Conservation (phyloP, 1,140 invertebrate genomes). For the Scaptodrosophila lebanonensis region DNA sequence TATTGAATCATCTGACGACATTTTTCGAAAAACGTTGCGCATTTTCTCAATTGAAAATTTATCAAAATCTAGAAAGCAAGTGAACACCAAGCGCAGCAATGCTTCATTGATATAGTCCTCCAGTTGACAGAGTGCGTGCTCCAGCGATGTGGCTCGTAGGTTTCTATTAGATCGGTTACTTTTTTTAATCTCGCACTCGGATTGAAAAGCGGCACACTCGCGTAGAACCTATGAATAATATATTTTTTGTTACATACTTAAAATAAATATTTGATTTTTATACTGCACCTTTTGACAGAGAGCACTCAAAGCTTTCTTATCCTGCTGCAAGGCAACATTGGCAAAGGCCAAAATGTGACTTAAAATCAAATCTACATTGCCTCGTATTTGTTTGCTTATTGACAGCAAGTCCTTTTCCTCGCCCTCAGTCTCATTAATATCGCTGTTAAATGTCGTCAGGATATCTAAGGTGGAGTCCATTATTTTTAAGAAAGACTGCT, state of each 20-base stretch:
- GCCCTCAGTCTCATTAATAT: slow-evolving; percentile 24
- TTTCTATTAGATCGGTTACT: slow-evolving; percentile 42
- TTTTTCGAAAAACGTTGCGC: slow-evolving; percentile 35
- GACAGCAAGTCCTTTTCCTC: slow-evolving; percentile 5
- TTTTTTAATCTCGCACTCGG: slow-evolving; percentile 37
- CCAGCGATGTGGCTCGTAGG: slow-evolving; percentile 49
- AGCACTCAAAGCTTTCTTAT: slow-evolving; percentile 67
- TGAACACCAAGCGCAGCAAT: slow-evolving; percentile 59
- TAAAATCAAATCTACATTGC: slow-evolving; percentile 48
- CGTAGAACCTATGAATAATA: slow-evolving; percentile 42
- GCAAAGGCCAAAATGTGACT: slow-evolving; percentile 65
- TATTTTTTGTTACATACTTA: neutral
- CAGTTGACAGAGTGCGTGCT: slow-evolving; percentile 56
- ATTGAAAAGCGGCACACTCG: slow-evolving; percentile 56
- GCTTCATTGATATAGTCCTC: slow-evolving; percentile 68
- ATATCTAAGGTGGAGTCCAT: slow-evolving; percentile 49
- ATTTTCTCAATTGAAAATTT: slow-evolving; percentile 66
- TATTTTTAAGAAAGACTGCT: slow-evolving; percentile 41
- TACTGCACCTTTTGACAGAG: slow-evolving; percentile 64
- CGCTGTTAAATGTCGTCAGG: slow-evolving; percentile 35
- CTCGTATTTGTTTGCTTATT: slow-evolving; percentile 43
- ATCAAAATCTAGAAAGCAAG: slow-evolving; percentile 64
- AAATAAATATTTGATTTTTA: neutral
- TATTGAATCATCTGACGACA: slow-evolving; percentile 23
- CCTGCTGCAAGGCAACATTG: slow-evolving; percentile 63